Evolutionary conservation across 2,888 invertebrate genomes (phyloP), one percentile per base, ranked within the genome.

Genomic region (Andrena flavipes): DNA sequence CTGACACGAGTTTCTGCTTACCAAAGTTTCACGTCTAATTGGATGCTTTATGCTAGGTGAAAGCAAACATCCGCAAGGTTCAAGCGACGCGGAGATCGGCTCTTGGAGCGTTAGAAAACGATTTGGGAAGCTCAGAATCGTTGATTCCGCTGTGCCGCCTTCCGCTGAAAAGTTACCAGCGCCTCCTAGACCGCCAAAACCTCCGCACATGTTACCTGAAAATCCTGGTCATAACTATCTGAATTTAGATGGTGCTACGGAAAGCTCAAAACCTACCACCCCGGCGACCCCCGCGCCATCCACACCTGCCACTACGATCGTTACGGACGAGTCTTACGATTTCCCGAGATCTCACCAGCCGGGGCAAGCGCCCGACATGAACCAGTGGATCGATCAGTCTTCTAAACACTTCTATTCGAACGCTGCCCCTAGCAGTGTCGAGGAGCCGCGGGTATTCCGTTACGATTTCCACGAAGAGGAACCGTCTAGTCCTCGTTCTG

Each of bases 111-210:
- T 95, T 60, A 94, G 95, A 54, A 95, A 96, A 91, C 94, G 95
- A 76, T 96, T 95, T 89, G 95, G 95, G 0, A 96, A 95, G 89
- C 91, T 95, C 63, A 94, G 90, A 71, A 92, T 93, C 29, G 90
- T 92, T 8, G 92, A 93, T 75, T 90, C 91, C 5, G 89, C 92
- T 26, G 89, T 91, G 16, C 89, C 90, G 69, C 87, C 91, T 54
- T 83, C 88, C 29, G 89, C 89, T 16, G 91, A 92, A 65, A 90
- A 95, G 5, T 94, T 95, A 4, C 95, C 95, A 10, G 95, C 96
- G 1, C 97, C 97, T 7, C 97, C 97, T 4, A 95, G 97, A 72
- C 97, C 97, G 5, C 97, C 97, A 0, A 98, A 98, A 94, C 97
- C 97, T 0, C 94, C 95, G 42, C 95, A 95, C 80, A 94, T 95